Conservation (phyloP, 2,113 vertebrate species). For the Antechinus stuartii region DNA sequence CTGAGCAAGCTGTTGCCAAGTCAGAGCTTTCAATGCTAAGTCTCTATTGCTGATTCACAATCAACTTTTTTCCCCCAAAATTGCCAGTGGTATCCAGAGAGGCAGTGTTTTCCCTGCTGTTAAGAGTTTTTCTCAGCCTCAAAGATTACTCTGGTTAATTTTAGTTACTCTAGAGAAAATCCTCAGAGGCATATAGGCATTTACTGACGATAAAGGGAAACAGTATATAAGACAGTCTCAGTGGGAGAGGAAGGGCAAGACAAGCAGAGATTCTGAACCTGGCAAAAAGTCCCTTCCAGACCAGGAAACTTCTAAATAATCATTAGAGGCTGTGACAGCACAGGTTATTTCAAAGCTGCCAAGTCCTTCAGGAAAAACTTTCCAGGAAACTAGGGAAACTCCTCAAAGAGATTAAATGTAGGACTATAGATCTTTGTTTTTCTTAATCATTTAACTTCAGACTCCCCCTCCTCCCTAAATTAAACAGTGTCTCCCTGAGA, state of each 20-base stretch:
- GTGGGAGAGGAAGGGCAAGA: background rate
- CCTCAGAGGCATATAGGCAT: background rate
- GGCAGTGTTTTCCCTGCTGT: slow-evolving; percentile 60
- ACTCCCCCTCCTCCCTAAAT: background rate
- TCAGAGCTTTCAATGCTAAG: slow-evolving; percentile 78
- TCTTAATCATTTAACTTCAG: background rate
- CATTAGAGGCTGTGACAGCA: background rate
- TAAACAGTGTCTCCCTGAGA: background rate
- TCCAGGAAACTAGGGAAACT: background rate
- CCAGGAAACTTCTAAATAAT: background rate
- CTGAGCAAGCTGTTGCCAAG: slow-evolving; percentile 91
- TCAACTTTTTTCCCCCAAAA: slow-evolving; percentile 44
- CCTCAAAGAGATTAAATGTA: background rate
- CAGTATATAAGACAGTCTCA: background rate
- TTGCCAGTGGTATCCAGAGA: slow-evolving; percentile 63
- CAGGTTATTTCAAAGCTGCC: background rate
- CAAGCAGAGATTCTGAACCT: background rate
- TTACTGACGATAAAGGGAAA: background rate
- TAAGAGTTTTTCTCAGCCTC: slow-evolving; percentile 25
- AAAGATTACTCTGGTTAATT: background rate
- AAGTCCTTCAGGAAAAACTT: background rate
- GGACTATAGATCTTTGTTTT: background rate
- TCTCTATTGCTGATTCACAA: slow-evolving; percentile 78
- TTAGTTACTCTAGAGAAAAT: background rate
- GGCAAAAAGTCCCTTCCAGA: background rate